phyloP scores from a whole-genome alignment of 2,797 vertebrate species.

The Sebastes dallii region DNA sequence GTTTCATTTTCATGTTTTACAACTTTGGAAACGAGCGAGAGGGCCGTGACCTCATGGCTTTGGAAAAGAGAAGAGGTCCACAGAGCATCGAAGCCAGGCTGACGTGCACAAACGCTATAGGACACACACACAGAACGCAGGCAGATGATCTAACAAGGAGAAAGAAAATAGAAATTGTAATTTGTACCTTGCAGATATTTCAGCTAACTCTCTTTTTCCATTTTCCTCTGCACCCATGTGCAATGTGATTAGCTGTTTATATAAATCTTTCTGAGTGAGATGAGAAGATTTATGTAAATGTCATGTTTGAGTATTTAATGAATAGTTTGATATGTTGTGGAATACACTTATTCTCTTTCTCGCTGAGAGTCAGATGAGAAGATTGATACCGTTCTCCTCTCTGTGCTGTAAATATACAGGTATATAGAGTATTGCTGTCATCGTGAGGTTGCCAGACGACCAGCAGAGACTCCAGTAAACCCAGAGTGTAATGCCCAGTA shows the following conservation, averaged over 20 bases:
- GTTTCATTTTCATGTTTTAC: slow-evolving; percentile 70
- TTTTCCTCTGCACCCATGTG: neutral
- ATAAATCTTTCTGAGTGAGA: neutral
- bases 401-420: neutral
- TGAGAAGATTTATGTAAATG: neutral
- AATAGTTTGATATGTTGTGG: neutral
- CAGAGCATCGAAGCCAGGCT: slow-evolving; percentile 12
- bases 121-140: neutral
- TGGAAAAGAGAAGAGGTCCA: slow-evolving; percentile 28
- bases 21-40: slow-evolving; percentile 32
- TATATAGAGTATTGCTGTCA: neutral
- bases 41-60: slow-evolving; percentile 31
- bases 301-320: neutral
- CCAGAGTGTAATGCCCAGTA: neutral
- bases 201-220: neutral
- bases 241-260: neutral
- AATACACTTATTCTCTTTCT: neutral
- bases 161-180: neutral
- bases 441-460: neutral
- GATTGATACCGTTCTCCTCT: neutral
- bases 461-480: neutral
- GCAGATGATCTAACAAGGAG: neutral
- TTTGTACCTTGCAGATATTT: neutral
- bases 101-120: neutral
- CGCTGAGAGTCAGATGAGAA: neutral